phyloP scores from a whole-genome alignment of 1,140 invertebrate species.

The Diachasma alloeum region DNA sequence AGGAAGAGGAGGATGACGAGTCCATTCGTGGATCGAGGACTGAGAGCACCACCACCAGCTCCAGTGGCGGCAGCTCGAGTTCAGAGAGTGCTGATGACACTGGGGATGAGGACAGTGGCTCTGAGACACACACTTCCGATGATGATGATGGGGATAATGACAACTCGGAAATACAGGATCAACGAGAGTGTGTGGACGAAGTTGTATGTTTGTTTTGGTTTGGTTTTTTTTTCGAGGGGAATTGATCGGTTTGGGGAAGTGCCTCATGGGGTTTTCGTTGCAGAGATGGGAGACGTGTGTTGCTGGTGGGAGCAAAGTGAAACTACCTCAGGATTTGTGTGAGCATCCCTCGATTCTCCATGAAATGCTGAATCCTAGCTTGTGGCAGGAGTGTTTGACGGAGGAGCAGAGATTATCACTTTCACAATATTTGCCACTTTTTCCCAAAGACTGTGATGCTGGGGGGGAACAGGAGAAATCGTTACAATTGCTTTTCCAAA shows the following conservation, averaged over 20 bases:
- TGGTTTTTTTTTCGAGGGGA: neutral
- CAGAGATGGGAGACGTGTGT: conserved; percentile 62
- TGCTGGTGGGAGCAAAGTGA: conserved; percentile 58
- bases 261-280: conserved; percentile 27
- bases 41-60: conserved; percentile 54
- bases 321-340: conserved; percentile 66
- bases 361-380: conserved; percentile 65
- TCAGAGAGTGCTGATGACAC: conserved; percentile 56
- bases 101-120: conserved; percentile 49
- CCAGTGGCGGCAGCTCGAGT: conserved; percentile 54
- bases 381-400: conserved; percentile 65
- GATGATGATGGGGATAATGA: conserved; percentile 53
- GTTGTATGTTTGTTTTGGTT: conserved; percentile 37
- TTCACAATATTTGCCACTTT: conserved; percentile 67
- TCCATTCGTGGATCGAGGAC: conserved; percentile 53
- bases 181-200: conserved; percentile 38
- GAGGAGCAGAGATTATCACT: conserved; percentile 64
- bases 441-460: conserved; percentile 69
- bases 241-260: neutral
- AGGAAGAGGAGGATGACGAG: conserved; percentile 62
- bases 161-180: conserved; percentile 44
- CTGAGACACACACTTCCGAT: conserved; percentile 49
- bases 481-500: conserved; percentile 68
- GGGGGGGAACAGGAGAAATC: conserved; percentile 69
- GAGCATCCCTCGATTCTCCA: conserved; percentile 67